Conservation (phyloP, 2,797 vertebrate genomes). For the Rhinichthys osculus region DNA sequence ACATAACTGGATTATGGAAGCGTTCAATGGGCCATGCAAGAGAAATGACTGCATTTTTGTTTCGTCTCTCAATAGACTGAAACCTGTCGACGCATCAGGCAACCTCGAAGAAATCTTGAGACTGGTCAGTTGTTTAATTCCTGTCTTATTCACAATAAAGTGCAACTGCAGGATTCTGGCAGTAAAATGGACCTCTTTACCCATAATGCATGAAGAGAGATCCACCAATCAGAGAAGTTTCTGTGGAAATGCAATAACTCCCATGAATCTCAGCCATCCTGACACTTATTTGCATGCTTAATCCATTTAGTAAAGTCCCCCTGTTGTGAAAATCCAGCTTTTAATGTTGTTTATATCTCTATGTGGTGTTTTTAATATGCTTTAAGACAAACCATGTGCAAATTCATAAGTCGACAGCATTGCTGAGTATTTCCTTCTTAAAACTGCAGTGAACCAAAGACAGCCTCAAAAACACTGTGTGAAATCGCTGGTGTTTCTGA, state of each 20-base stretch:
- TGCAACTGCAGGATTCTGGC: neutral
- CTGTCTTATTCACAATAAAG: neutral
- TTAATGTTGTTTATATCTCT: no score
- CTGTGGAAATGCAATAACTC: neutral
- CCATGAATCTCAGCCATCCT: neutral
- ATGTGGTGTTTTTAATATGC: no score
- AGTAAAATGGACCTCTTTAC: neutral
- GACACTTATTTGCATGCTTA: neutral
- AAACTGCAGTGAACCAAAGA: no score
- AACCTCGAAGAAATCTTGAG: slow-evolving; percentile 6
- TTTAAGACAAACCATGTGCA: no score
- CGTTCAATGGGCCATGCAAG: neutral
- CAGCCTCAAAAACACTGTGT: no score
- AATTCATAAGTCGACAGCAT: no score
- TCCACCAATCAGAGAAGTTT: neutral
- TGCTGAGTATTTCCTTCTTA: no score
- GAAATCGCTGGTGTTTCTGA: no score
- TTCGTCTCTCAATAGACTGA: slow-evolving; percentile 40
- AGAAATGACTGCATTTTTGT: neutral
- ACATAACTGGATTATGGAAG: neutral
- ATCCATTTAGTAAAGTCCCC: no score
- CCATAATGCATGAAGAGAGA: slow-evolving; percentile 7
- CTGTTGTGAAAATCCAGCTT: no score
- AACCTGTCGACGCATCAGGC: neutral
- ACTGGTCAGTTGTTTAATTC: slow-evolving; percentile 17